Percentiles rank a stretch among this genome's conserved stretches.
phyloP scores from a whole-genome alignment of 2,113 vertebrate genomes.

The Capreolus pygargus region DNA sequence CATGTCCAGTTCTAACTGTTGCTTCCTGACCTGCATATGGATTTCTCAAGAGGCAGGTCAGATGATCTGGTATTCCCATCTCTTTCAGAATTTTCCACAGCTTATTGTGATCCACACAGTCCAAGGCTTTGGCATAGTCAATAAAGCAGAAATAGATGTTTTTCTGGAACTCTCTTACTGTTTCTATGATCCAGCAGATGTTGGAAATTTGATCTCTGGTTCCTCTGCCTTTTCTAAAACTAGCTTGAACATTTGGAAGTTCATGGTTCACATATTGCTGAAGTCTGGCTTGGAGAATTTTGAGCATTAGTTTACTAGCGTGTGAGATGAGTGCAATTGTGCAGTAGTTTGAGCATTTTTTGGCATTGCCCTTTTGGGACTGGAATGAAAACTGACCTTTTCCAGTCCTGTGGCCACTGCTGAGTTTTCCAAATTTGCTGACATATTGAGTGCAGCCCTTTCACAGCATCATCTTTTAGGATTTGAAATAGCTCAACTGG shows the following conservation, averaged over 20 bases:
- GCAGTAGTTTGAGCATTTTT: background rate
- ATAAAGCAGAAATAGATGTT: background rate
- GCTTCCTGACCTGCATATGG: background rate
- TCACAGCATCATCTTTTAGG: background rate
- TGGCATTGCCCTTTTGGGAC: background rate
- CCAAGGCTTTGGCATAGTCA: background rate
- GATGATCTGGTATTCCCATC: background rate
- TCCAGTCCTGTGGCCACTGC: background rate
- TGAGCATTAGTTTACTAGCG: background rate
- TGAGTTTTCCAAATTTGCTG: background rate
- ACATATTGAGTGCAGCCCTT: background rate
- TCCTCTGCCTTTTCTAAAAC: background rate
- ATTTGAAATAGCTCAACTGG: background rate
- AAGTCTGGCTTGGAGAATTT: background rate
- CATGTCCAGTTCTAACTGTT: background rate
- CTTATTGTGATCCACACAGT: background rate
- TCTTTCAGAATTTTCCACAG: background rate
- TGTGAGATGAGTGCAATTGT: background rate
- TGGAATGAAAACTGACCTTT: background rate
- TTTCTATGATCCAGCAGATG: background rate
- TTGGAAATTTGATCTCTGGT: background rate
- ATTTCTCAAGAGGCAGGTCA: background rate
- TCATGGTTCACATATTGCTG: accelerated
- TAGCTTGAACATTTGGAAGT: background rate
- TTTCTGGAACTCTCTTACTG: background rate